Evolutionary conservation across 2,797 vertebrate species (phyloP), one percentile per base, ranked within the genome.

Genomic region (Rachycentron canadum): DNA sequence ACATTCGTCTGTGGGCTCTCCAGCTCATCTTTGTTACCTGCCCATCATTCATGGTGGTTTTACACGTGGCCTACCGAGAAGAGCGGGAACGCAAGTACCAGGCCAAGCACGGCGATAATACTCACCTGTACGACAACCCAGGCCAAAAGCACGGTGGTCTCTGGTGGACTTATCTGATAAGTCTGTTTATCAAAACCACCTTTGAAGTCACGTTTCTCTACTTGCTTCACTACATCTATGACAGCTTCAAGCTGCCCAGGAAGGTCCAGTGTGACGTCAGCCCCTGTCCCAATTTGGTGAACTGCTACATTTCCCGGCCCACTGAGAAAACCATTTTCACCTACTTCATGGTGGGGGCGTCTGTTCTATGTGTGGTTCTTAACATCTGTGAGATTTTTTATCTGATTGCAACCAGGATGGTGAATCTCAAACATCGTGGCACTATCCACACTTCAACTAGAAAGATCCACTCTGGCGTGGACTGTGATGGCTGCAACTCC

Each of bases 1-100:
- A 98, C 91, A 96, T 97, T 75, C 96, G 97, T 30, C 94, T 98
- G 11, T 98, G 97, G 97, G 97, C 97, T 14, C 93, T 98, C 62
- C 97, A 99, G 91, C 96, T 99, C 63, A 97, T 99, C 92, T 97
- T 98, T 0, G 95, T 97, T 91, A 98, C 97, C 3, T 98, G 97
- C 62, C 97, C 97, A 1, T 96, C 97, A 0, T 95, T 98, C 76
- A 88, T 98, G 89, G 97, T 98, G 80, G 96, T 96, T 73, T 94
- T 98, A 92, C 97, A 97, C 0, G 96, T 98, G 84, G 95, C 96
- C 50, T 98, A 98, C 90, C 91, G 97, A 0, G 92, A 97, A 76
- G 96, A 97, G 9, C 93, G 96, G 0, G 96, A 98, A 69, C 95
- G 93, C 79, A 95, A 95, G 77, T 96, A 97, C 89, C 88, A 63